These are phyloP conservation scores for Thymelicus lineola DNA, from an alignment of 2,888 invertebrate species.

Conservation along the genomic window DNA sequence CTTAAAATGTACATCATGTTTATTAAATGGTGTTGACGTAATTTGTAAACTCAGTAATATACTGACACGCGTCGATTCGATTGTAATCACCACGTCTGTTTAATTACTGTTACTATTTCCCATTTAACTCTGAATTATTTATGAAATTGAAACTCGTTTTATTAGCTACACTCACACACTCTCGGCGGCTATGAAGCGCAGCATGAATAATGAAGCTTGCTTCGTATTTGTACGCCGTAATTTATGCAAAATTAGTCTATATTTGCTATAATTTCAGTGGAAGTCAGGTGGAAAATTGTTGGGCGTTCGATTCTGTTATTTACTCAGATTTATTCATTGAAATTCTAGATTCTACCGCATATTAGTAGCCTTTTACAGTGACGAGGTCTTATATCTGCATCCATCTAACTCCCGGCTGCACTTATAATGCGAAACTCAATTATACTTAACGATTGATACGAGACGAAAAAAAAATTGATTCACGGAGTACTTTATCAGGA, in stretches of 20 bases:
- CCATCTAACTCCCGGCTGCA: no score
- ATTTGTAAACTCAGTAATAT: conserved; percentile 8
- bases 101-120: conserved; percentile 49
- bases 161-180: conserved; percentile 44
- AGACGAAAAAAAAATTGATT: no score
- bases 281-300: conserved; percentile 25
- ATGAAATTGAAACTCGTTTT: conserved; percentile 55
- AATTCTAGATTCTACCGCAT: not conserved
- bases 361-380: not conserved
- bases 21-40: not conserved
- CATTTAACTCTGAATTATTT: conserved; percentile 52
- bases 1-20: not conserved
- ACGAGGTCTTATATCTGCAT: no score
- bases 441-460: no score
- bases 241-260: conserved; percentile 39
- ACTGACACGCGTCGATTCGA: conserved; percentile 33
- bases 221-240: conserved; percentile 33
- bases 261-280: conserved; percentile 12
- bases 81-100: conserved; percentile 39
- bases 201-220: conserved; percentile 48
- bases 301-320: conserved; percentile 8
- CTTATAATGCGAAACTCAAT: no score
- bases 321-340: conserved; percentile 6
- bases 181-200: conserved; percentile 52
- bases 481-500: no score